phyloP scores from a whole-genome alignment of 1,140 invertebrate genomes.

The Caenorhabditis latens region DNA sequence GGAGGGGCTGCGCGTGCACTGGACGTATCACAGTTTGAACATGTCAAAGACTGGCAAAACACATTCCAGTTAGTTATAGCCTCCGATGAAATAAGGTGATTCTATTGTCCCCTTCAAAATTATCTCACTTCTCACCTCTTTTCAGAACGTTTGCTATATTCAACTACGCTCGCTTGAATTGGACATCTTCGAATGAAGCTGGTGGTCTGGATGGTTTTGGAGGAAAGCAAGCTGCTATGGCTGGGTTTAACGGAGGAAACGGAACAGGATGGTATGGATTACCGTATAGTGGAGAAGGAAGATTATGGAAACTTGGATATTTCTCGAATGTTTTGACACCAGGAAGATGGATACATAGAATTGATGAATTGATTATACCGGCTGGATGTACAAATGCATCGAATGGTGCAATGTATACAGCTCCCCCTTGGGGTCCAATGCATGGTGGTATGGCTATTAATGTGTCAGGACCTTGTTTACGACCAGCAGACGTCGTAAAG shows the following conservation, averaged over 20 bases:
- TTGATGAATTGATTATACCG: conserved; percentile 92
- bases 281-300: conserved; percentile 66
- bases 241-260: conserved; percentile 95
- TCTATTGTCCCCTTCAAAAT: not conserved
- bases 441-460: conserved; percentile 92
- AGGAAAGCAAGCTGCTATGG: conserved; percentile 74
- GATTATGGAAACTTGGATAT: conserved; percentile 65
- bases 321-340: conserved; percentile 80
- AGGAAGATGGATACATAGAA: conserved; percentile 91
- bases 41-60: conserved; percentile 82
- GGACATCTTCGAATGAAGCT: conserved; percentile 82
- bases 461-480: conserved; percentile 91
- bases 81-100: conserved; percentile 86
- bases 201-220: conserved; percentile 85
- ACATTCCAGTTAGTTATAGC: conserved; percentile 92
- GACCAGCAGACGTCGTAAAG: conserved; percentile 62
- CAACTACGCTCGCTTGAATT: conserved; percentile 90
- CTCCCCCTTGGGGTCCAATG: conserved; percentile 94
- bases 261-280: conserved; percentile 86
- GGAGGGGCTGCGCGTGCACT: conserved; percentile 68
- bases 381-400: conserved; percentile 84
- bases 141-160: conserved; percentile 89
- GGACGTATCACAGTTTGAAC: conserved; percentile 66
- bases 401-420: conserved; percentile 78
- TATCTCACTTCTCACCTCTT: not conserved